phyloP scores from a whole-genome alignment of 2,888 invertebrate genomes.

The Papilio protenor region DNA sequence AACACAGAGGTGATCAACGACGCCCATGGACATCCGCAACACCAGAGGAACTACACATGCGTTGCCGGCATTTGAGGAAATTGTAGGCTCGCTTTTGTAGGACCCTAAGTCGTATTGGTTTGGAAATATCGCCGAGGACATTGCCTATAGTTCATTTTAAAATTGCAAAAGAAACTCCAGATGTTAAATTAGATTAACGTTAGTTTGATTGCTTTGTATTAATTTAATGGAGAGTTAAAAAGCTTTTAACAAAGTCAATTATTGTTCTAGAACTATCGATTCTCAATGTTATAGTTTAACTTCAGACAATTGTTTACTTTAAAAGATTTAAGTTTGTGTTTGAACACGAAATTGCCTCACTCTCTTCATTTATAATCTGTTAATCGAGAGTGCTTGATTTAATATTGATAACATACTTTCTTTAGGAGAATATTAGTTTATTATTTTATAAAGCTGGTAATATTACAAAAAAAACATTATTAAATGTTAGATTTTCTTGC shows the following conservation, averaged over 20 bases:
- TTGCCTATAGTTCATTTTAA: no score
- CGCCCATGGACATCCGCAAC: no score
- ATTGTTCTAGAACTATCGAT: background rate
- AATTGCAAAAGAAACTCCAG: background rate
- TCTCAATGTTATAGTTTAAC: background rate
- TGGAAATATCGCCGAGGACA: no score
- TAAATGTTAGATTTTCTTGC: background rate
- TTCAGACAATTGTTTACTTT: background rate
- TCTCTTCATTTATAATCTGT: background rate
- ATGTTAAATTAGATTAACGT: background rate
- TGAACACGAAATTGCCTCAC: constrained; percentile 6
- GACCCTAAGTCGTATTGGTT: no score
- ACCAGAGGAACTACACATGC: no score
- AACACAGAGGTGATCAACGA: no score
- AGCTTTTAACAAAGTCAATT: background rate
- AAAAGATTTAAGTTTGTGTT: background rate
- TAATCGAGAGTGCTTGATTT: background rate
- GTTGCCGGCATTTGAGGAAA: no score
- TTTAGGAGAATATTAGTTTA: background rate
- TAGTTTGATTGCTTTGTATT: background rate
- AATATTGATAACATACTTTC: background rate
- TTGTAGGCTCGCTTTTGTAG: no score
- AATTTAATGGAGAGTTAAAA: background rate
- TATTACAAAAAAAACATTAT: background rate
- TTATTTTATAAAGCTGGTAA: background rate